Evolutionary conservation across 2,888 invertebrate genomes (phyloP).

Genomic region (Lasioglossum vierecki): DNA sequence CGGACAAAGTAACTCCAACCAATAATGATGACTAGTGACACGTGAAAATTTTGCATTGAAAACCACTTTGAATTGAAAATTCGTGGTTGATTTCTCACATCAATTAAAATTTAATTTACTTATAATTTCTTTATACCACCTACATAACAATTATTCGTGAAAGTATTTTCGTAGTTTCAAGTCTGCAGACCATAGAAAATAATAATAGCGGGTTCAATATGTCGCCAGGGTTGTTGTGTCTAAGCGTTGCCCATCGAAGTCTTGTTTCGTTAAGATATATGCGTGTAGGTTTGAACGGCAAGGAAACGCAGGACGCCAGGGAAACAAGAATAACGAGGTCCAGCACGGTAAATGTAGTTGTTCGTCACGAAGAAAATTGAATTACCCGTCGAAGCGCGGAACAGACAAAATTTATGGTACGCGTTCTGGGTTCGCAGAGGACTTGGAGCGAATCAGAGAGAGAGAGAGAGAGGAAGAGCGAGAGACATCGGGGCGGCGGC

Average conservation of each 20-base stretch:
- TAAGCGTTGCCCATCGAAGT: background rate
- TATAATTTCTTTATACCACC: too few relatives aligned
- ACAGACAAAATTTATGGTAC: conserved; percentile 74
- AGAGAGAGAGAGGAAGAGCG: background rate
- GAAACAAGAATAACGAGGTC: conserved; percentile 49
- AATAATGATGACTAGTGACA: background rate
- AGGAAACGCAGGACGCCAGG: conserved; percentile 24
- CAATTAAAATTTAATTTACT: too few relatives aligned
- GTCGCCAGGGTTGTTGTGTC: background rate
- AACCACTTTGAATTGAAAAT: background rate
- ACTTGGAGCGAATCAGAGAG: conserved; percentile 12
- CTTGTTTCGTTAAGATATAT: conserved; percentile 22
- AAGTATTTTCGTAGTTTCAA: too few relatives aligned
- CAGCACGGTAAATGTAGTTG: conserved; percentile 62
- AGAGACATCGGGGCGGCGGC: conserved; percentile 55
- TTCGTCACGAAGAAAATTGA: conserved; percentile 77
- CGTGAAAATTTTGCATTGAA: background rate
- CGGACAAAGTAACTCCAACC: background rate
- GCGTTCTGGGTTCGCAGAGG: conserved; percentile 57
- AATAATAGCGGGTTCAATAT: background rate
- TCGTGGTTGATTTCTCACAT: too few relatives aligned
- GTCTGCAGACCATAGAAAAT: background rate
- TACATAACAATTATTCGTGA: too few relatives aligned
- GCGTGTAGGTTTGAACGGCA: background rate
- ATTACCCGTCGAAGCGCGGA: conserved; percentile 68